Evolutionary conservation across 2,888 invertebrate genomes (phyloP).

Genomic region (Mantis religiosa): DNA sequence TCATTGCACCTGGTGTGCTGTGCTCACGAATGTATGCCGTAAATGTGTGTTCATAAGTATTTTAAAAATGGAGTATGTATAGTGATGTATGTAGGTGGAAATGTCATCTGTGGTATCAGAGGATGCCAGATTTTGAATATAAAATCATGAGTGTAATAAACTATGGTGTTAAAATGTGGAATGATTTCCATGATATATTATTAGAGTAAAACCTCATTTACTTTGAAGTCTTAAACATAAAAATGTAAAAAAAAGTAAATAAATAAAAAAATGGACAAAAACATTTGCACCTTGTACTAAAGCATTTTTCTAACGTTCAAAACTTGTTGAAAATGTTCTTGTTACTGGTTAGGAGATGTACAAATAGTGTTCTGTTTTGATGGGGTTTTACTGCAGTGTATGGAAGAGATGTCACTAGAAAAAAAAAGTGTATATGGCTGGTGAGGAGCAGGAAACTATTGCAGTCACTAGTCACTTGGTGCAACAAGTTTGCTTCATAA

Average conservation of each 20-base stretch:
- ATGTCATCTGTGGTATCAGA: neutral
- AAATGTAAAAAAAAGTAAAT: neutral
- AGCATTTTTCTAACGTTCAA: constrained; percentile 9
- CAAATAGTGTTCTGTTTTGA: neutral
- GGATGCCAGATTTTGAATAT: constrained; percentile 12
- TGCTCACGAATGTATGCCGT: constrained; percentile 12
- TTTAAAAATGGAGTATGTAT: constrained; percentile 6
- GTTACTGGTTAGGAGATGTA: constrained; percentile 9
- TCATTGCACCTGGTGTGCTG: constrained; percentile 3
- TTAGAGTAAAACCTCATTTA: neutral
- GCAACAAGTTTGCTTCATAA: neutral
- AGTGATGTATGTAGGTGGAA: constrained; percentile 7
- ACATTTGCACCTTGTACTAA: constrained; percentile 8
- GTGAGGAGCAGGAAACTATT: neutral
- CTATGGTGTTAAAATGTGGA: constrained; percentile 1
- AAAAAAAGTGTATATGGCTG: no score
- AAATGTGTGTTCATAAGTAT: constrained; percentile 12
- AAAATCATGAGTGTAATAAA: constrained; percentile 1
- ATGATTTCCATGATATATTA: neutral
- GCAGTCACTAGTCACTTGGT: constrained; percentile 1
- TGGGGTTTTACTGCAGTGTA: neutral
- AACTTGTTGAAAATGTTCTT: constrained; percentile 10
- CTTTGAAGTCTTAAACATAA: neutral
- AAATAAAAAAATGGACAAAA: neutral
- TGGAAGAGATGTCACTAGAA: neutral